These are phyloP conservation scores for Macropis europaea DNA, from an alignment of 2,888 invertebrate species.

Conservation along the genomic window DNA sequence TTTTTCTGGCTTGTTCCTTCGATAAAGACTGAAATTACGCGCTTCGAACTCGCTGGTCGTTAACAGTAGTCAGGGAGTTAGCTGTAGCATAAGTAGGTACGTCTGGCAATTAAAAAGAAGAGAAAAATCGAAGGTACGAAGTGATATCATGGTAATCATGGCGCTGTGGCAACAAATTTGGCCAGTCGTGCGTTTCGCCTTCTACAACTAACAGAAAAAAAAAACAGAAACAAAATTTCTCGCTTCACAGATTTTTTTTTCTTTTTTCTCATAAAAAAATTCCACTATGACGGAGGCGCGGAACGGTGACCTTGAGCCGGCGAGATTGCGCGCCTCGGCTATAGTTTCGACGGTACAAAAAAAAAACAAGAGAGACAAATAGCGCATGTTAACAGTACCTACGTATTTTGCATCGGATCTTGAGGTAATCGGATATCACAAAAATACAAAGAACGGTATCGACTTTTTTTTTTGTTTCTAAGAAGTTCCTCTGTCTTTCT, in stretches of 20 bases:
- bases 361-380: neutral
- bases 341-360: slow-evolving; percentile 15
- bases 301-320: no score
- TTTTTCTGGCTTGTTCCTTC: slow-evolving; percentile 16
- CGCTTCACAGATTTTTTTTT: slow-evolving; percentile 8
- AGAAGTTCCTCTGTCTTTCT: neutral
- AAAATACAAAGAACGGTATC: slow-evolving; percentile 35
- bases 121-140: slow-evolving; percentile 65
- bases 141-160: slow-evolving; percentile 55
- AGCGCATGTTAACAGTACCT: slow-evolving; percentile 37
- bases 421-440: slow-evolving; percentile 40
- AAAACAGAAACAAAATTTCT: slow-evolving; percentile 9
- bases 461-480: neutral
- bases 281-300: no score
- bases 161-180: slow-evolving; percentile 52
- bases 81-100: no score
- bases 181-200: slow-evolving; percentile 44
- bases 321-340: no score
- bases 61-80: no score
- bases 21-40: slow-evolving; percentile 61
- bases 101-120: slow-evolving; percentile 64
- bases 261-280: slow-evolving; percentile 16
- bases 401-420: slow-evolving; percentile 31
- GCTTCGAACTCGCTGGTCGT: slow-evolving; percentile 66
- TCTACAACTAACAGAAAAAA: neutral